These are phyloP conservation scores for Pseudochirops cupreus DNA, from an alignment of 2,797 vertebrate genomes.

Conservation along the genomic window DNA sequence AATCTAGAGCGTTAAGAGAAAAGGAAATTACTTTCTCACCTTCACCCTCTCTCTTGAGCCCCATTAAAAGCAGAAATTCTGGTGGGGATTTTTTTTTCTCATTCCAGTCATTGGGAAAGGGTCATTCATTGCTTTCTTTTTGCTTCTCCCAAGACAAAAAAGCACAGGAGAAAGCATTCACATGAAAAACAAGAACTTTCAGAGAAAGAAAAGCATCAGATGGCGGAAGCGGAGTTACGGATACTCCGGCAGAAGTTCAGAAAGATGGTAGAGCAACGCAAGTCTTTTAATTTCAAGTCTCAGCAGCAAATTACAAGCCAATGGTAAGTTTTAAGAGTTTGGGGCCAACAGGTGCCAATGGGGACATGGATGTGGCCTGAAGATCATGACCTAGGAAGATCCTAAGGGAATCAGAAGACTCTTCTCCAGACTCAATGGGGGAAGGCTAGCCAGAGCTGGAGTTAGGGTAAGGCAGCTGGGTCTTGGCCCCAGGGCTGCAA, in stretches of 20 bases:
- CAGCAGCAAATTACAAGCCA: constrained; percentile 72
- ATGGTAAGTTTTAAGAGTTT: constrained; percentile 77
- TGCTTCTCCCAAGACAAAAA: constrained; percentile 12
- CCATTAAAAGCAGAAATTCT: neutral
- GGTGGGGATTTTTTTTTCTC: neutral
- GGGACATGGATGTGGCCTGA: neutral
- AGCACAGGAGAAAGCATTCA: neutral
- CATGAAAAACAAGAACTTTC: fast-evolving
- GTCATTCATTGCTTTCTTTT: neutral
- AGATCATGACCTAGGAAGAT: neutral
- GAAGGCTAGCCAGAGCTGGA: constrained; percentile 2
- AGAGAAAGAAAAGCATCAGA: constrained; percentile 52
- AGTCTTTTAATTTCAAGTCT: constrained; percentile 57
- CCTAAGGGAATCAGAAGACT: neutral
- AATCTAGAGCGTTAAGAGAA: neutral
- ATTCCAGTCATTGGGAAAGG: neutral
- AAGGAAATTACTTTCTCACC: neutral
- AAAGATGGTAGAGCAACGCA: constrained; percentile 72
- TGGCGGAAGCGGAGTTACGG: constrained; percentile 62
- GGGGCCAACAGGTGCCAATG: neutral
- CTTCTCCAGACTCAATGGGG: too few species aligned
- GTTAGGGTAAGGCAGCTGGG: neutral
- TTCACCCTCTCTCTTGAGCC: neutral
- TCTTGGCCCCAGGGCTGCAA: neutral
- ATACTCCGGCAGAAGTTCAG: constrained; percentile 79